Evolutionary conservation across 2,888 invertebrate species (phyloP), one percentile per base, ranked within the genome.

Genomic region (Tenthredo distinguenda): DNA sequence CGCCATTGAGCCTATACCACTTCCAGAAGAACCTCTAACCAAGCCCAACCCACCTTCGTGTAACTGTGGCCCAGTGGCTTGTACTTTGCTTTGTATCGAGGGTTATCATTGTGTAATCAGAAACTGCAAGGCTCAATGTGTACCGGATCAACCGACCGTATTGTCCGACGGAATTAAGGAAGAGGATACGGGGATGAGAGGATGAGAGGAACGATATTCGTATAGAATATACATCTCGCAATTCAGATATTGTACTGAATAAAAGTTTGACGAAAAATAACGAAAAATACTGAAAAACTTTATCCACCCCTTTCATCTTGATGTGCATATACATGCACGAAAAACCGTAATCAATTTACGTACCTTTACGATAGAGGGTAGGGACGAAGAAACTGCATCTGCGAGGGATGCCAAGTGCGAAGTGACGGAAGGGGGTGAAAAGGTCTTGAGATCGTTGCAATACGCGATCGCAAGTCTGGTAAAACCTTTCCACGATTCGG

Each of bases 401-500:
- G 88, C 76, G 15, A 92, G 87, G 34, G 87, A 87, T 84, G 85
- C 86, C 21, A 91, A 87, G 62, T 91, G 90, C 40, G 74, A 43
- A 2, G 86, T 85, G 5, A 92, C 86, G 18, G 84, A 87, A 0
- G 68, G 31, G 0, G 87, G 76, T 5, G 88, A 87, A 26, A 79
- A 82, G 40, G 74, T 84, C 68, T 89, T 90, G 4, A 91, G 87
- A 37, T 86, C 76, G 40, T 87, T 85, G 21, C 87, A 86, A 43
- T 91, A 85, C 12, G 65, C 86, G 0, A 90, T 86, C 0, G 90
- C 88, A 47, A 93, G 84, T 87, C 90, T 92, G 2, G 88, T 90
- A 50, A 93, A 93, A 9, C 87, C 86, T 87, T 90, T 92, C 88
- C 91, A 91, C n/a, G 90, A 87, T 31, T 91, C 91, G 1, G 90